Evolutionary conservation across 2,888 invertebrate species (phyloP), one percentile per base, ranked within the genome.

Genomic region (Ophion costatus): DNA sequence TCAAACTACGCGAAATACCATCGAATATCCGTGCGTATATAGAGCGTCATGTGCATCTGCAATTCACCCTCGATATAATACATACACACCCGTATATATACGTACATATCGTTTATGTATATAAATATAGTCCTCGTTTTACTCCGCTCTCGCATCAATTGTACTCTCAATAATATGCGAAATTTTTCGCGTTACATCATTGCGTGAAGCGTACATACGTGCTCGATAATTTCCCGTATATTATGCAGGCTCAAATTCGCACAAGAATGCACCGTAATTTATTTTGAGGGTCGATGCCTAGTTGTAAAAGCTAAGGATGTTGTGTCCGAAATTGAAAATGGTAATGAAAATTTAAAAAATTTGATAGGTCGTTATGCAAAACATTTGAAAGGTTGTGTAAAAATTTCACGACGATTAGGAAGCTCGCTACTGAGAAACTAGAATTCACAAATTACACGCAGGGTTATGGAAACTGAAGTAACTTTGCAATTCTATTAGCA

Each of bases 1-100:
- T 82, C 73, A 74, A 80, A 77, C 61, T 64, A 76, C 63, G 73
- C 76, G 69, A 77, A 80, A 85, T 82, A 69, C 57, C 38, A 66
- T 82, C 85, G 80, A 74, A 67, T 79, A 69, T 79, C 61, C 64
- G 22, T 61, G 59, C 22, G 59, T 69, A 61, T 33, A 61, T 45
- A 71, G 20, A 22, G 66, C 69, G 22, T 70, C 57, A 61, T 73
- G 24, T 57, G 63, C 73, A 80, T 80, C 73, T 59, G 56, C 71
- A 79, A 38, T 71, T 22, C 70, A 69, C 63, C 61, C 33, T 67
- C 29, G 29, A 61, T 63, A 24, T 66, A 20, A 20, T 42, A 63
- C 51, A 22, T 61, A 42, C 24, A 42, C 17, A 42, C 29, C 45
- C 59, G 29, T 29, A 1, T 29, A 29, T 29, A 29, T 24, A 24